Base-by-base conservation (phyloP, 2,888 invertebrate genomes). In the Xestia sexstrigata region DNA sequence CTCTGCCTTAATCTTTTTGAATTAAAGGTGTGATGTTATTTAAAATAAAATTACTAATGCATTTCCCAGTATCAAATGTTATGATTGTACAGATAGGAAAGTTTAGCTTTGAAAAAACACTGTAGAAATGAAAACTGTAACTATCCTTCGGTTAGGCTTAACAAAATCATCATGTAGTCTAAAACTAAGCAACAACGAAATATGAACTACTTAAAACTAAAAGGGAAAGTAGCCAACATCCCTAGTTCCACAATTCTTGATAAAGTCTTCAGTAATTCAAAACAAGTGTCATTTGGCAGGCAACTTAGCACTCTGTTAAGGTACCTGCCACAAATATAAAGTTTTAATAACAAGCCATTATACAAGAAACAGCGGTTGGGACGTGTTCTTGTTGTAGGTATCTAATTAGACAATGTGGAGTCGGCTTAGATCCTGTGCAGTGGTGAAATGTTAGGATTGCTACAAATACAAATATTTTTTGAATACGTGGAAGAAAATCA, bases 291-390 rank as follows among this genome's bases (percentile, higher is more conserved):
- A 81, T 86, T 86, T 81, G 68, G 78, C 45, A 70, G 67, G 58
- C 81, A 81, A 84, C 82, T 89, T 88, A 81, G 80, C 86, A 88
- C 88, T 88, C 82, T 80, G 81, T 89, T 88, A 88, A 81, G 74
- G 65, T 81, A 89, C 87, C 87, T 88, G 87, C 82, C 83, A 75
- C 82, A 85, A 89, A 83, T 88, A 78, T 79, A 82, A 90, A 90
- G 89, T 90, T 90, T 88, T 88, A 90, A 89, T 88, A 89, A 87
- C 86, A 78, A 74, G 81, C 72, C 78, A 79, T 87, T 87, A 85
- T 63, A 78, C 78, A 68, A 72, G 83, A 45, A 81, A 82, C 80
- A 84, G 75, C 83, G 78, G 81, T 86, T 81, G 81, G 78, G n/a
- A 80, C 78, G 71, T 90, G 85, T 87, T 83, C 76, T 85, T 77